These are phyloP conservation scores for Sepiola atlantica DNA, from an alignment of 2,888 invertebrate species.

Conservation along the genomic window DNA sequence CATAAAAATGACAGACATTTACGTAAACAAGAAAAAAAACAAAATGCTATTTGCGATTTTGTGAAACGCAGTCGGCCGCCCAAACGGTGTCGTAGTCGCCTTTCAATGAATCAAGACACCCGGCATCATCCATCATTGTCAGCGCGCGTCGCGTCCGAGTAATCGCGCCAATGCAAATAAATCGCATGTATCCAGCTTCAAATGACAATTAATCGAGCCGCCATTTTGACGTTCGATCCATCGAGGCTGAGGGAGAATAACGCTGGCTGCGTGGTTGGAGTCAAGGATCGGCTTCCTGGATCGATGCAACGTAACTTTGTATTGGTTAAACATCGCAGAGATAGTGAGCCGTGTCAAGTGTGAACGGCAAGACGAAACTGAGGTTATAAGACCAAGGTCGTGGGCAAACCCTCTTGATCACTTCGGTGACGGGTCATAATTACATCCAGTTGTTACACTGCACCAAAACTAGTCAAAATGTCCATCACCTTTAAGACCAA, in stretches of 20 bases:
- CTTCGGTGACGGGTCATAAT: background rate
- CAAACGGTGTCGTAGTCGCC: background rate
- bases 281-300: background rate
- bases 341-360: background rate
- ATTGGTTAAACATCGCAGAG: background rate
- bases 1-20: background rate
- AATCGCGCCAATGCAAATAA: background rate
- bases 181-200: conserved; percentile 6
- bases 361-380: background rate
- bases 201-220: background rate
- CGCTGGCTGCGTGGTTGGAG: background rate
- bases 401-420: background rate
- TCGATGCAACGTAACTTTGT: background rate
- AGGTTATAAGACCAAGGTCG: background rate
- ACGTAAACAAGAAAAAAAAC: too few relatives aligned
- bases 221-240: background rate
- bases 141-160: background rate
- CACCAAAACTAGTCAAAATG: too few relatives aligned
- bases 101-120: background rate
- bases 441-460: background rate
- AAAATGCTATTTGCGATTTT: background rate
- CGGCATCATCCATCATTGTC: background rate
- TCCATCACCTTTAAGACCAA: background rate
- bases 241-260: background rate
- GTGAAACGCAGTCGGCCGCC: background rate